Percentiles rank a stretch among this genome's conserved stretches.
Conservation (phyloP, 2,113 vertebrate genomes). For the Hiodon tergisus region DNA sequence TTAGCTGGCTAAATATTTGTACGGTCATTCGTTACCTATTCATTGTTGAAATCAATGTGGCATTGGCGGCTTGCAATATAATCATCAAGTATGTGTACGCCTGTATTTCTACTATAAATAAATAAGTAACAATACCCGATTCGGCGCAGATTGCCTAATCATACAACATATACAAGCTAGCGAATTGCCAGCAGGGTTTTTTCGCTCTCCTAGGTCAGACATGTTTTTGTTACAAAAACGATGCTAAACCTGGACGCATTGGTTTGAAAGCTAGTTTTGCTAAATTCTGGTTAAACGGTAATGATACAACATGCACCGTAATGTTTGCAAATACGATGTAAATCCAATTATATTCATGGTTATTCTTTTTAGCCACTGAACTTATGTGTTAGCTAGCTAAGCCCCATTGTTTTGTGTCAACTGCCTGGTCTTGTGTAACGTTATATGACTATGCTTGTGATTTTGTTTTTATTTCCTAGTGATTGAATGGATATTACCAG, state of each 20-base stretch:
- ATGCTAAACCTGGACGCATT: no score
- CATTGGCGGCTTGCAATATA: neutral
- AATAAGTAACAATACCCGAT: no score
- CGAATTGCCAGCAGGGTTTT: no score
- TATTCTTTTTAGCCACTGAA: neutral
- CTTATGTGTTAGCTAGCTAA: slow-evolving; percentile 8
- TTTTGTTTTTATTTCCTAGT: slow-evolving; percentile 66
- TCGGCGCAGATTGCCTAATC: no score
- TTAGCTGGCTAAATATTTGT: neutral
- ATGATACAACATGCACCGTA: neutral
- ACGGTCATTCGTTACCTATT: neutral
- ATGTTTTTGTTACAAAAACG: slow-evolving; percentile 5
- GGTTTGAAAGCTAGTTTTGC: no score
- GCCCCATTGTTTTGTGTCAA: slow-evolving; percentile 8
- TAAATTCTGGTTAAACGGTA: no score
- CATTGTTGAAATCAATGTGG: neutral
- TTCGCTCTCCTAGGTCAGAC: neutral
- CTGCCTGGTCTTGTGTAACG: slow-evolving; percentile 24
- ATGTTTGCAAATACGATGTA: neutral
- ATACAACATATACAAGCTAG: no score
- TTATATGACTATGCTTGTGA: slow-evolving; percentile 48
- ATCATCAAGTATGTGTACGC: no score
- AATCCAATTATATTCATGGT: neutral
- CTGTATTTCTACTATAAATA: no score
- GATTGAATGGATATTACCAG: slow-evolving; percentile 73